Conservation (phyloP, 2,113 vertebrate species). For the Salminus brasiliensis region DNA sequence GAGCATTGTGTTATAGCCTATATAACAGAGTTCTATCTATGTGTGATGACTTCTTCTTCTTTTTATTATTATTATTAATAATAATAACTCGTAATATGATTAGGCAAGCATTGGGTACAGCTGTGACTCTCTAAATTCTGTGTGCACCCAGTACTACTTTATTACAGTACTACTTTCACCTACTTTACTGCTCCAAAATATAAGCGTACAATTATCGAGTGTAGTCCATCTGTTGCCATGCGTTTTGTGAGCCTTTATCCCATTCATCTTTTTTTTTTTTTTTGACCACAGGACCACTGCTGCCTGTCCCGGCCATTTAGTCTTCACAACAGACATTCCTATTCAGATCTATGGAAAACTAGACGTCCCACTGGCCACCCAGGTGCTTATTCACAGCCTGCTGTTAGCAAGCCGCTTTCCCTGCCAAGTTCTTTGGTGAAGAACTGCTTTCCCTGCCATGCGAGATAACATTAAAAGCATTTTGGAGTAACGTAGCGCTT, state of each 20-base stretch:
- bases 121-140: too few relatives aligned
- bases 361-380: constrained; percentile 3
- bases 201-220: not conserved
- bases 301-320: not conserved
- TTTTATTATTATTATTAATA: too few relatives aligned
- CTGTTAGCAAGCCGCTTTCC: not conserved
- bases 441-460: not conserved
- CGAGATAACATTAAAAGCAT: constrained; percentile 14
- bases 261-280: not conserved
- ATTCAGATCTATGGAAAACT: not conserved
- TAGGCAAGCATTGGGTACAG: too few relatives aligned
- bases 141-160: too few relatives aligned
- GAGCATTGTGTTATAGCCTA: too few relatives aligned
- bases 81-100: too few relatives aligned
- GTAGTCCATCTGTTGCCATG: not conserved
- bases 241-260: not conserved
- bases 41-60: too few relatives aligned
- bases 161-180: too few relatives aligned
- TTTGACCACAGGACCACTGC: not conserved
- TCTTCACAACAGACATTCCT: not conserved
- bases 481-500: not conserved
- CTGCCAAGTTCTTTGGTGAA: constrained; percentile 13
- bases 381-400: not conserved
- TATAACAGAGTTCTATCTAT: too few relatives aligned
- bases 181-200: too few relatives aligned